Base-by-base conservation (phyloP, 2,888 invertebrate genomes). In the Agriopis marginaria region DNA sequence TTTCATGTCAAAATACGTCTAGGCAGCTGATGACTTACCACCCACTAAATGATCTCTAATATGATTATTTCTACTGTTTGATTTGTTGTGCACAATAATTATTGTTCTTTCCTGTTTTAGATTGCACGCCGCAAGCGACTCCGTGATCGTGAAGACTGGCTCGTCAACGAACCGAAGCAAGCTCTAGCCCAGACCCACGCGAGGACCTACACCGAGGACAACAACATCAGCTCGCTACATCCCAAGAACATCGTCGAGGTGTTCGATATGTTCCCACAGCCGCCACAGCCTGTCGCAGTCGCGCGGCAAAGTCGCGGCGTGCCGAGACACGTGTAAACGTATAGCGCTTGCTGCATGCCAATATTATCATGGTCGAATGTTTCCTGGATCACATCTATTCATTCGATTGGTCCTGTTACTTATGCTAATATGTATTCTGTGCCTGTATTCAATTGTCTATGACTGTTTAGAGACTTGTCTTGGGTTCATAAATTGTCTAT, bases 201-300 rank as follows among this genome's bases (percentile, higher is more conserved):
- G 8, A 81, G 89, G 12, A 95, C 95, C 0, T 95, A 95, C 81
- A 94, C 93, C 8, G 86, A 95, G 44, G 90, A 95, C 55, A 93
- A 93, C 73, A 93, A 94, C 70, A 90, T 94, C 70, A 95, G 95
- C 81, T 95, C 95, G 0, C 84, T 95, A 6, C 95, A 95, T 77
- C 96, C 96, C 3, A 95, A 95, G 75, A 93, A 95, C 0, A 95
- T 95, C 49, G 95, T 95, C 0, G 96, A 96, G 79, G 93, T 93
- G 75, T 92, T 94, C 75, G 90, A 92, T 47, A 90, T 92, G 87
- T 84, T 89, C 69, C 89, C 90, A 7, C 86, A 88, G 2, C 88
- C 51, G 3, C 88, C 51, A 55, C 69, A 47, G 60, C 86, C 12
- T 1, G 47, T 69, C 17, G 65, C 70, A 5, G 11, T 70, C 10